Evolutionary conservation across 2,888 invertebrate species (phyloP).

Genomic region (Macaria notata): DNA sequence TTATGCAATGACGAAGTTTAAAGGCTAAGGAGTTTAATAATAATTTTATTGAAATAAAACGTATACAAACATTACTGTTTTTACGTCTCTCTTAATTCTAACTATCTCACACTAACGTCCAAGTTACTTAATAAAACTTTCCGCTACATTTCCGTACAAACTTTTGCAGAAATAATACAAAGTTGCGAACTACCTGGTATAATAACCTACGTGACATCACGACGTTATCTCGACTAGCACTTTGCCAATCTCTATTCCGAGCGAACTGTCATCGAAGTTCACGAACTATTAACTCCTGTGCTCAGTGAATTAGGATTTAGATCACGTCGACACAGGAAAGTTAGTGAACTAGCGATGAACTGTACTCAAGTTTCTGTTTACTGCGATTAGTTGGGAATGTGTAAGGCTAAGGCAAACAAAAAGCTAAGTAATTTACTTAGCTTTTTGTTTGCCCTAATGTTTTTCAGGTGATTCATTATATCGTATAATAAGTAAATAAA

Average conservation of each 20-base stretch:
- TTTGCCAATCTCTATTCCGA: conserved; percentile 5
- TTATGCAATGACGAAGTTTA: no score
- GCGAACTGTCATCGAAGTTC: conserved; percentile 15
- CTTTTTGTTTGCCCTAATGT: no score
- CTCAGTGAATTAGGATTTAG: conserved; percentile 7
- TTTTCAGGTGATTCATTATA: no score
- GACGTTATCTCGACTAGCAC: not conserved
- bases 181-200: not conserved
- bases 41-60: no score
- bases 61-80: not conserved
- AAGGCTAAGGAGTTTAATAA: no score
- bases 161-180: not conserved
- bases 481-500: no score
- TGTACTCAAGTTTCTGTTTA: no score
- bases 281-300: conserved; percentile 14
- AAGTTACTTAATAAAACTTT: not conserved
- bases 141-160: not conserved
- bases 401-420: no score
- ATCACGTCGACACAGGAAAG: conserved; percentile 10
- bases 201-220: conserved; percentile 9
- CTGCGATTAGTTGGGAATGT: no score
- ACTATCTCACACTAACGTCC: not conserved
- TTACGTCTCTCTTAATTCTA: not conserved
- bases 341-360: not conserved
- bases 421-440: no score